Evolutionary conservation across 2,113 vertebrate genomes (phyloP).

Genomic region (Sinocyclocheilus grahami): DNA sequence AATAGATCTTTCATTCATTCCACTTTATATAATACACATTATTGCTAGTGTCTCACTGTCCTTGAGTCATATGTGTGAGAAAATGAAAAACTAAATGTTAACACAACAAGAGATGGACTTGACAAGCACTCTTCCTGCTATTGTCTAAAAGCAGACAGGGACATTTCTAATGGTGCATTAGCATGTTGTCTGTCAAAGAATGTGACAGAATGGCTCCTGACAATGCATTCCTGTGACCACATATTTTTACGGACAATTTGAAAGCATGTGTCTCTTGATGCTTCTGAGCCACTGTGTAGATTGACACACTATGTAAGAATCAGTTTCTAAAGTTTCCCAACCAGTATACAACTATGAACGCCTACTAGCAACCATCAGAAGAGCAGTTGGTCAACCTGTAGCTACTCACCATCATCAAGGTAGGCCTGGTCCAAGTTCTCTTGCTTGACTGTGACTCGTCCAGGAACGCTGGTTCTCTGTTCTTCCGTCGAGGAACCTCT

Average conservation of each 20-base stretch:
- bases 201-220: not conserved
- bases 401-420: constrained; percentile 90
- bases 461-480: constrained; percentile 73
- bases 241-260: not conserved
- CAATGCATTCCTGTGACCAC: not conserved
- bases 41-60: not conserved
- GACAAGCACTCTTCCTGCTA: constrained; percentile 32
- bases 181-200: not conserved
- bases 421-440: constrained; percentile 98
- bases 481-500: constrained; percentile 76
- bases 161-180: not conserved
- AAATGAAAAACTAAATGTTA: constrained; percentile 43
- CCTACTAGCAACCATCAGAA: not conserved
- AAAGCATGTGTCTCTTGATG: not conserved
- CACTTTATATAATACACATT: constrained; percentile 3
- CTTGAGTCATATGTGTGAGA: constrained; percentile 51
- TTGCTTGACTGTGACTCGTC: constrained; percentile 92
- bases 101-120: not conserved
- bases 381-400: not conserved
- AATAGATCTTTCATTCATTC: not conserved
- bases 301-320: not conserved
- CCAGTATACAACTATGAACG: not conserved
- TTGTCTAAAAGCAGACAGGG: constrained; percentile 25
- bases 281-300: not conserved
- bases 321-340: not conserved